Percentiles rank a stretch among this genome's conserved stretches.
Evolutionary conservation across 2,888 invertebrate genomes (phyloP).

Genomic region (Galerucella nymphaeae): DNA sequence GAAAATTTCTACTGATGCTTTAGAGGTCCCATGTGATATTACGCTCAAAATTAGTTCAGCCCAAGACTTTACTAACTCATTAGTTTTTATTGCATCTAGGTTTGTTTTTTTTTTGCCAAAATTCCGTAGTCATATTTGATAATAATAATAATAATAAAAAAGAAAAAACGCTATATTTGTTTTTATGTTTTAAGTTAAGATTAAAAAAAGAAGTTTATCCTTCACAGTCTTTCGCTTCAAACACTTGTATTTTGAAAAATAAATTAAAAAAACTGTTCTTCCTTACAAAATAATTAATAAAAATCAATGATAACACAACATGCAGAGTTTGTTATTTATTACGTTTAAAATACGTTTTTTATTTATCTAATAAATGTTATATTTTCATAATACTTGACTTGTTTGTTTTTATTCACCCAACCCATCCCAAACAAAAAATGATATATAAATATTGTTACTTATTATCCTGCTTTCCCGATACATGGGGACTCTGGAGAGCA

Average conservation of each 20-base stretch:
- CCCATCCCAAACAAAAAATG: neutral
- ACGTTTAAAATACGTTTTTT: constrained; percentile 46
- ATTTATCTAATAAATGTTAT: constrained; percentile 47
- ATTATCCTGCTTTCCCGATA: no score
- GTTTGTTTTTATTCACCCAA: constrained; percentile 7
- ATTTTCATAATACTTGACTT: constrained; percentile 43
- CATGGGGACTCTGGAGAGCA: no score
- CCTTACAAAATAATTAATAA: constrained; percentile 50
- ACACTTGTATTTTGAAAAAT: constrained; percentile 32
- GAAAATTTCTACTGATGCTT: constrained; percentile 48
- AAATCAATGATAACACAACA: constrained; percentile 51
- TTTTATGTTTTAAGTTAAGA: constrained; percentile 36
- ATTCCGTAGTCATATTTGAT: constrained; percentile 38
- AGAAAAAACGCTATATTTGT: constrained; percentile 1
- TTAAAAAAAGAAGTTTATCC: constrained; percentile 31
- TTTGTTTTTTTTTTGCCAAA: constrained; percentile 40
- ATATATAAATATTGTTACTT: no score
- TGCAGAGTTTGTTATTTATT: constrained; percentile 53
- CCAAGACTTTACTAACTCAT: constrained; percentile 50
- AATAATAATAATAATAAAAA: constrained; percentile 6
- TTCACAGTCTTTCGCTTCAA: constrained; percentile 47
- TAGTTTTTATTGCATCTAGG: constrained; percentile 35
- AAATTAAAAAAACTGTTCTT: constrained; percentile 59
- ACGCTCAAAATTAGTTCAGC: constrained; percentile 59
- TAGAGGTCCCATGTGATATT: constrained; percentile 61